Evolutionary conservation across 2,888 invertebrate species (phyloP), one percentile per base, ranked within the genome.

Genomic region (Cheilosia soror): DNA sequence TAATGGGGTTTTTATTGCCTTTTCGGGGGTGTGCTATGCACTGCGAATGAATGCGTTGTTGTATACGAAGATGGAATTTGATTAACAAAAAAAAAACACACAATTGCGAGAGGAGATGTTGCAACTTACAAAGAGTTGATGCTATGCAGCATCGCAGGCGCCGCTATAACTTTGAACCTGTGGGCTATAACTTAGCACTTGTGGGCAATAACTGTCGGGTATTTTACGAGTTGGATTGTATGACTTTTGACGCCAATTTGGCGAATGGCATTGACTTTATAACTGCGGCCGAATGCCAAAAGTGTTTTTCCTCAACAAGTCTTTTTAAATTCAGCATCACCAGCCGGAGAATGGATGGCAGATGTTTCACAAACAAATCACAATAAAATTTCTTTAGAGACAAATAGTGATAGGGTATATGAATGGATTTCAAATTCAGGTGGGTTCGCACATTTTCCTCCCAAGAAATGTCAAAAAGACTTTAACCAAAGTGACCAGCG

Each of bases 1-100:
- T 66, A 63, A 83, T 78, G 78, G 63, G 27, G 55, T 37, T 73
- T 75, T 79, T 73, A 83, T 73, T 66, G 55, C 62, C 44, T 66
- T 66, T 66, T 71, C 47, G 55, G 79, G 80, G 15, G 58, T 55
- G 47, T 58, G 33, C 47, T 57, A 25, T 44, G 51, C 62, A 53
- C 31, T 55, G 47, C 20, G 11, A 5, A 20, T 11, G 51, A 27
- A 25, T 37, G 37, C 11, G 37, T 11, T 37, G 44, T 47, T n/a
- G n/a, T 20, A 20, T 20, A 20, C 20, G 15, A 2, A 47, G 15
- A 47, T 15, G 5, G 44, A 47, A 15, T 15, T 15, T 47, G 44
- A 47, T 47, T 7, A 15, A n/a, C n/a, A n/a, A 47, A 13, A 51
- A 27, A 4, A 27, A 25, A 13, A 13, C 0, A 20, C 20, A 20